Base-by-base conservation (phyloP, 2,113 vertebrate genomes). In the Hydropotes inermis region DNA sequence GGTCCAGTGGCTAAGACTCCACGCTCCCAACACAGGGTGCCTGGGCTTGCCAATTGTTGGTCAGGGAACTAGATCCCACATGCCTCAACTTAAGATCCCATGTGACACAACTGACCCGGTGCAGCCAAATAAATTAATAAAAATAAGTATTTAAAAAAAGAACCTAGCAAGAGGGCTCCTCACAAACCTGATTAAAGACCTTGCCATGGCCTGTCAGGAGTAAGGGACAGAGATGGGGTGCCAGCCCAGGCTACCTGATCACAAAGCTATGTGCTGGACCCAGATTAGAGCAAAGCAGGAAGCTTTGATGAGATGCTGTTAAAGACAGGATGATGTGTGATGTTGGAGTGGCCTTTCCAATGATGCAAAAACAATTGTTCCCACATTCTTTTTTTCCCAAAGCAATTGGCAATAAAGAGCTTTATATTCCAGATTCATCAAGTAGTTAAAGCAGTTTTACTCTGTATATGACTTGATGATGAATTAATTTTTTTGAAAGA, bases 401-500 rank as follows among this genome's bases (percentile, higher is more conserved):
- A 95, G 57, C 7, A 43, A 61, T 1, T 88, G 82, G 64, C 52
- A 92, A 61, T 57, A 67, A 85, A 94, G 55, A 96, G 28, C 57
- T 93, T 87, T 67, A 55, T 94, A 14, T 47, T 94, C 0, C 30
- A 95, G 87, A 61, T 82, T 94, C 58, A 92, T 67, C 95, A 83
- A 97, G 95, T 23, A 89, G 47, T 28, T 50, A 90, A 85, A 83
- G 43, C 85, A n/a, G 8, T 87, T 85, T 95, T 97, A 96, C 96
- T 79, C 86, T 94, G 33, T 28, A 58, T 92, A 89, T 74, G 45
- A 96, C 58, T 94, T 30, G 55, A 94, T 89, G 93, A 96, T 94
- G 61, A 96, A 97, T 96, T 90, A 96, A 98, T 50, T 55, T 91
- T 86, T 98, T 97, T 95, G 89, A 98, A 98, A 96, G 45, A 98